Base-by-base conservation (phyloP, 2,888 invertebrate species). In the Heteromurus nitidus region DNA sequence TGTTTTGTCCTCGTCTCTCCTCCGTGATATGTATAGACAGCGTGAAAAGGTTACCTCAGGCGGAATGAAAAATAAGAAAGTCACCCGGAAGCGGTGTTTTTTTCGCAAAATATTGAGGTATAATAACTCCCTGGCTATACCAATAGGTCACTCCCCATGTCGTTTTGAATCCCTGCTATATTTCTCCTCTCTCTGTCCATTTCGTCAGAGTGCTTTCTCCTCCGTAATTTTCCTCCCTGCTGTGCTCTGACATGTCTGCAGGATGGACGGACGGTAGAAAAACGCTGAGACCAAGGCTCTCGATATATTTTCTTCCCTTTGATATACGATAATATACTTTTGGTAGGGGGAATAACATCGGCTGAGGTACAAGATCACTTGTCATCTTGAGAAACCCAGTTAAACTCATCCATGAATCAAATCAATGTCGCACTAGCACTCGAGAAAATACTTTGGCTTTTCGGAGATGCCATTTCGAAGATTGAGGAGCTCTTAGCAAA, bases 101-200 rank as follows among this genome's bases (percentile, higher is more conserved):
- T n/a, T n/a, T 67, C 77, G 65, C 75, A 86, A 74, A n/a, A 85
- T 82, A 84, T 83, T 84, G 84, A 85, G 75, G 83, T 84, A 85
- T 83, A n/a, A n/a, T n/a, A 82, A 74, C 82, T 85, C 85, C 82
- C 84, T 62, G 79, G 85, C n/a, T n/a, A 80, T 68, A 80, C 84
- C 80, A 72, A 82, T 84, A 83, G 82, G 81, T 85, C 84, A 85
- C 82, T 82, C 81, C 72, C 81, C 72, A 80, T 84, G 82, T 82
- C 77, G 74, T 73, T 80, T 80, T 80, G 50, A 68, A 65, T 80
- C 74, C 64, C 58, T 73, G 73, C 79, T 53, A 74, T 65, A 73
- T 70, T 70, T 74, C 65, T 65, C 62, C 31, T 55, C 42, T 68
- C 36, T 69, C 64, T 58, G 60, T 69, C 64, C 62, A 69, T 67